These are phyloP conservation scores for Aix galericulata DNA, from an alignment of 2,113 vertebrate genomes.

Conservation along the genomic window DNA sequence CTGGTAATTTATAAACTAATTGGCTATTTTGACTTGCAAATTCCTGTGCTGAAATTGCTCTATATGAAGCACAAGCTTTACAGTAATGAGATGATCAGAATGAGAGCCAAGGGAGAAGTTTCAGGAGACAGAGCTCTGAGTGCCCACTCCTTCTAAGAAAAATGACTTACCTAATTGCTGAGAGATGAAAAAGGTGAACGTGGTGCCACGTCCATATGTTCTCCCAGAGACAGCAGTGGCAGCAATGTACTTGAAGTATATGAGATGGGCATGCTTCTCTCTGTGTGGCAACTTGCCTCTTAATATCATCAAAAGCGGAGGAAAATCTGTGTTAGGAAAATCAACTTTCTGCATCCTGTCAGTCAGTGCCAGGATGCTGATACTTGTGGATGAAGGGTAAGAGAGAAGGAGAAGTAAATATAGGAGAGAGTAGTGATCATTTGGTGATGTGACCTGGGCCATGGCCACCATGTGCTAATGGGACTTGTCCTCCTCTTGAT, in stretches of 20 bases:
- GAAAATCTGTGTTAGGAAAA: neutral
- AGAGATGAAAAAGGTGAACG: neutral
- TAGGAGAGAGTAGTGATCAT: neutral
- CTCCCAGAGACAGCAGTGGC: neutral
- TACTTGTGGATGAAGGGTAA: neutral
- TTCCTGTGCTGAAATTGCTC: neutral
- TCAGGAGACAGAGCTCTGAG: neutral
- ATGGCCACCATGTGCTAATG: neutral
- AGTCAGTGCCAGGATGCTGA: neutral
- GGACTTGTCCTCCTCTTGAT: accelerated
- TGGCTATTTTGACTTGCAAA: constrained; percentile 20
- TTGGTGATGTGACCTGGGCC: neutral
- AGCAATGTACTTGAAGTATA: neutral
- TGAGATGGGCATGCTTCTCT: neutral
- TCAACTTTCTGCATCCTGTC: neutral
- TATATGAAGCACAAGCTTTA: neutral
- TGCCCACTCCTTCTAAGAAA: neutral
- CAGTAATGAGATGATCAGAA: neutral
- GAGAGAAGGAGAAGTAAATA: neutral
- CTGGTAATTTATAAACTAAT: neutral
- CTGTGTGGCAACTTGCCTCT: neutral
- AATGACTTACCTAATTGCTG: neutral
- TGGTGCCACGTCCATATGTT: neutral
- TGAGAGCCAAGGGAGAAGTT: neutral
- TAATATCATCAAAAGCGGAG: neutral